Evolutionary conservation across 2,113 vertebrate genomes (phyloP).

Genomic region (Syrrhaptes paradoxus): DNA sequence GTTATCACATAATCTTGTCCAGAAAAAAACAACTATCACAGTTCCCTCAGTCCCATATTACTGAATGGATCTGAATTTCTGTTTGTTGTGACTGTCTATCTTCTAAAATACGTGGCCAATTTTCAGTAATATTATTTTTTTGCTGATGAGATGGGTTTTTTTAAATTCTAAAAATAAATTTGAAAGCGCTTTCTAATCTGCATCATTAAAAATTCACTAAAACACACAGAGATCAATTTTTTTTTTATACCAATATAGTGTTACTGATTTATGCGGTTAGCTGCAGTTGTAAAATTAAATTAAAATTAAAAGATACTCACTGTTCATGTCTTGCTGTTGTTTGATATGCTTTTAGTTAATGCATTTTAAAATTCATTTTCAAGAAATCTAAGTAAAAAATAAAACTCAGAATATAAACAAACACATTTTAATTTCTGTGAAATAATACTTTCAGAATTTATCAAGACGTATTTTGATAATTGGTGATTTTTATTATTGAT

Average conservation of each 20-base stretch:
- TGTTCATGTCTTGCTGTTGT: not conserved
- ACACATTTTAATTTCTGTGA: not conserved
- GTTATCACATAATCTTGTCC: not conserved
- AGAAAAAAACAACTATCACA: not conserved
- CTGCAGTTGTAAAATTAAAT: not conserved
- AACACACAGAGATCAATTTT: not conserved
- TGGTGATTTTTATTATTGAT: not conserved
- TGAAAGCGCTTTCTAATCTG: not conserved
- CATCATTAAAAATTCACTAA: not conserved
- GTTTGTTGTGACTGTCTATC: not conserved
- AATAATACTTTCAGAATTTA: not conserved
- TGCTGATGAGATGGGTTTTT: not conserved
- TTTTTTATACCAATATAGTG: not conserved
- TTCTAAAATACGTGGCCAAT: not conserved
- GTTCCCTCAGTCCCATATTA: not conserved
- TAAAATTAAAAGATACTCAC: not conserved
- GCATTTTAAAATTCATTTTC: not conserved
- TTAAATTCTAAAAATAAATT: not conserved
- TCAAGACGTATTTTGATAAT: not conserved
- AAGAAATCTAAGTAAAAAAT: not conserved
- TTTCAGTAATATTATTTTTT: not conserved
- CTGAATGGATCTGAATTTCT: not conserved
- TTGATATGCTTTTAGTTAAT: not conserved
- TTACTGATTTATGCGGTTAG: not conserved
- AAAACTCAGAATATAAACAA: not conserved